A percentile compares a stretch with the other conserved stretches of the same genome.
Evolutionary conservation across 2,888 invertebrate species (phyloP).

Genomic region (Lasioglossum calceatum): DNA sequence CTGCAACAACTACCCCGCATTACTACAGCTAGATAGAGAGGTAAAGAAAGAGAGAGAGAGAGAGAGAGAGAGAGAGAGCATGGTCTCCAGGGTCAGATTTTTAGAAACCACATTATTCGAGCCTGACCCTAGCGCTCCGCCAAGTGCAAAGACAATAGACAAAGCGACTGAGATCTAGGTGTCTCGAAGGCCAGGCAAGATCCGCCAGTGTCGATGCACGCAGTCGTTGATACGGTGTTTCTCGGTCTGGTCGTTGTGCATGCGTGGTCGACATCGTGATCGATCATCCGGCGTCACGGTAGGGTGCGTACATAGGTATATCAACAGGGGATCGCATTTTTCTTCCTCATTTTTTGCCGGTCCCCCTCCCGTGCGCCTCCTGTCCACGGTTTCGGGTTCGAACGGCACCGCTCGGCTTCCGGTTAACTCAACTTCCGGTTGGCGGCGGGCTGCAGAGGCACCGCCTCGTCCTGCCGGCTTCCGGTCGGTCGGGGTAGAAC

Average conservation of each 20-base stretch:
- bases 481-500: slow-evolving; percentile 74
- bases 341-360: slow-evolving; percentile 67
- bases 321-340: slow-evolving; percentile 70
- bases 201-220: slow-evolving; percentile 13
- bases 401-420: slow-evolving; percentile 55
- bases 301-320: slow-evolving; percentile 68
- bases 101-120: background rate
- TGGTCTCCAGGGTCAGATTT: background rate
- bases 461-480: slow-evolving; percentile 63
- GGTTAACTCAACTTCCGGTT: slow-evolving; percentile 73
- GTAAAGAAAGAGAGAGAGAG: background rate
- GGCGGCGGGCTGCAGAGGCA: slow-evolving; percentile 60
- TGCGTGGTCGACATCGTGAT: slow-evolving; percentile 70
- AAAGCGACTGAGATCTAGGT: slow-evolving; percentile 43
- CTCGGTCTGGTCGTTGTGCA: slow-evolving; percentile 28
- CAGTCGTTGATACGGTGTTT: slow-evolving; percentile 6
- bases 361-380: slow-evolving; percentile 7
- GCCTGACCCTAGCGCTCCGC: background rate
- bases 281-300: slow-evolving; percentile 74
- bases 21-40: background rate
- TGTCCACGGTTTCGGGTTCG: slow-evolving; percentile 29
- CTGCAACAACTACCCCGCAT: background rate
- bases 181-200: background rate
- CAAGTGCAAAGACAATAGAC: slow-evolving; percentile 2
- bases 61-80: background rate